Evolutionary conservation across 2,113 vertebrate genomes (phyloP), one percentile per base, ranked within the genome.

Genomic region (Notothenia rossii): DNA sequence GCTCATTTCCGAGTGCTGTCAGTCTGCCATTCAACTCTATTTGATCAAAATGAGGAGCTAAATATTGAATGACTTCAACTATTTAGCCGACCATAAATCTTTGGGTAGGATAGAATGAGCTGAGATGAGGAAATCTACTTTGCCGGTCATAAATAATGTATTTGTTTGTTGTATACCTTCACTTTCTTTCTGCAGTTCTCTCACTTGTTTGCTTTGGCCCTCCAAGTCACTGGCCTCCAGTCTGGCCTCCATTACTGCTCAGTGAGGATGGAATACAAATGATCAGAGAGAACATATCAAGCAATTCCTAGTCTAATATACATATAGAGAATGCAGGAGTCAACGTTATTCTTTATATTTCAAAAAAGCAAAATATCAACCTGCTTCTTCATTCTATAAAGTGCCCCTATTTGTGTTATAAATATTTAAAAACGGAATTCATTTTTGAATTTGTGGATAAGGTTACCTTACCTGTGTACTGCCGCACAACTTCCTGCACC

Each of bases 61-160:
- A 63, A 86, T 72, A 56, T 15, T 81, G 46, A 72, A 79, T 65
- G 53, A 66, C 51, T 74, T 81, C 33, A 71, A 33, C n/a, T 17
- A 22, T 53, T 76, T n/a, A 63, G 73, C 71, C 54, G 18, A 13
- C 54, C 58, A 68, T 25, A 53, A 63, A 77, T 81, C 68, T 58
- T n/a, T 7, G 36, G 20, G 1, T 45, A 36, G 79, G 25, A 77
- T 48, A 10, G 61, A 14, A 74, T 49, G n/a, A 71, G 36, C 18
- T 48, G 14, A 56, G 54, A 66, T 70, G 25, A 67, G 48, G 18
- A 36, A 71, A 67, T 72, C 22, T 33, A 53, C 59, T 80, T 77
- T 62, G 33, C 54, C 36, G 1, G 15, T 15, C 48, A 71, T 83
- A 15, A 81, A 60, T 84, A 66, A 65, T 72, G 65, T 3, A 84